Evolutionary conservation across 2,113 vertebrate genomes (phyloP).

Genomic region (Ammodytes marinus): DNA sequence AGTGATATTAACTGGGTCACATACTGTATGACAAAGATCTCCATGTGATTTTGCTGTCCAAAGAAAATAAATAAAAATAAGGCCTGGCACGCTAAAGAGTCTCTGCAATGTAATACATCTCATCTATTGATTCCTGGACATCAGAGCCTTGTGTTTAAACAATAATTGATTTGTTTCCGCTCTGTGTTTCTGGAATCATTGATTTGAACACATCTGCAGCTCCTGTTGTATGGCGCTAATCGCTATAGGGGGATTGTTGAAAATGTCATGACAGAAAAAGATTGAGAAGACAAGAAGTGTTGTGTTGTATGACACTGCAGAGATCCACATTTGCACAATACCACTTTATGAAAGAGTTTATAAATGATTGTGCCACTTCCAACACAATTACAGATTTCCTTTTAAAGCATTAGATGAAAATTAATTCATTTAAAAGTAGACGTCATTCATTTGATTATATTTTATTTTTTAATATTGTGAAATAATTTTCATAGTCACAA

Average conservation of each 20-base stretch:
- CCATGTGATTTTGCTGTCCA: constrained; percentile 42
- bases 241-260: constrained; percentile 81
- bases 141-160: constrained; percentile 85
- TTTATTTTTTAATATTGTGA: neutral
- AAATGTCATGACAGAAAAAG: constrained; percentile 81
- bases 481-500: neutral
- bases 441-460: neutral
- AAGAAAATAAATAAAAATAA: constrained; percentile 32
- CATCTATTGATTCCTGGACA: constrained; percentile 84
- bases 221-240: constrained; percentile 82
- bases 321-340: constrained; percentile 1
- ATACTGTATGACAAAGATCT: constrained; percentile 39
- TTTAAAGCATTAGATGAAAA: neutral
- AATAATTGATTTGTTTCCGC: constrained; percentile 88
- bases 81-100: constrained; percentile 71
- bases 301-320: neutral
- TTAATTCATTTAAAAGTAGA: neutral
- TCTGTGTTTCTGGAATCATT: constrained; percentile 85
- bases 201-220: constrained; percentile 85
- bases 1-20: constrained; percentile 40
- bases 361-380: neutral
- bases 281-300: constrained; percentile 48
- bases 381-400: neutral
- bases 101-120: constrained; percentile 84
- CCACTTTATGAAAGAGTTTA: neutral